Evolutionary conservation across 2,888 invertebrate genomes (phyloP).

Genomic region (Sphaeridia pumilis): DNA sequence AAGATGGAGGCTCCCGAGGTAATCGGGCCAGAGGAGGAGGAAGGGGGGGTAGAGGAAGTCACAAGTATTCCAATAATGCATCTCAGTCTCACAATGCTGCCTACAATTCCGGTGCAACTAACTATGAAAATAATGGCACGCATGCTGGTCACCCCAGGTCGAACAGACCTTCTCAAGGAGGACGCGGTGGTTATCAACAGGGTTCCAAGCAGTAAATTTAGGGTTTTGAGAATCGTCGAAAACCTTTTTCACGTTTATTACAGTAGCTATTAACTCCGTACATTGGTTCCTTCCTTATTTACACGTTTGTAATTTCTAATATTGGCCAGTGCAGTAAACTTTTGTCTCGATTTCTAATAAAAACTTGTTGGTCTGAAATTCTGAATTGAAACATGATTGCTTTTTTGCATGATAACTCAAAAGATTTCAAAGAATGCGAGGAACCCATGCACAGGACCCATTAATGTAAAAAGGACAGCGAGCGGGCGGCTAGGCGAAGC

Average conservation of each 20-base stretch:
- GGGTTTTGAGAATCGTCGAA: constrained; percentile 9
- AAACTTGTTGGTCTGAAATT: no score
- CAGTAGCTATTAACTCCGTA: no score
- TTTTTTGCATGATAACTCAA: no score
- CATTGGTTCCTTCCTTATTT: no score
- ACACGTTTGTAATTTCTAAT: no score
- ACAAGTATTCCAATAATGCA: constrained; percentile 5
- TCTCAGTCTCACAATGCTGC: constrained; percentile 10
- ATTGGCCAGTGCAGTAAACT: no score
- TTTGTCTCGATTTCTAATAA: no score
- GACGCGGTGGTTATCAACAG: constrained; percentile 11
- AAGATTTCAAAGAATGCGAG: no score
- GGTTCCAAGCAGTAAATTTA: constrained; percentile 4
- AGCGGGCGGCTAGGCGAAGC: no score
- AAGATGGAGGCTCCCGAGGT: constrained; percentile 8
- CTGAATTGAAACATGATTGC: no score
- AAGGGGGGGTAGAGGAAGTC: constrained; percentile 5
- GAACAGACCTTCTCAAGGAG: constrained; percentile 8
- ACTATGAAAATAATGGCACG: constrained; percentile 2
- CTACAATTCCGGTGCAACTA: constrained; percentile 2
- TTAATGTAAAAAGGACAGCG: no score
- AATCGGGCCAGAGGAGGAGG: constrained; percentile 5
- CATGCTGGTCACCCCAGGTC: neutral
- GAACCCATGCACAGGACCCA: no score
- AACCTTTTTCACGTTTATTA: constrained; percentile 14